phyloP scores from a whole-genome alignment of 2,797 vertebrate species.

The Sebastiscus tertius region DNA sequence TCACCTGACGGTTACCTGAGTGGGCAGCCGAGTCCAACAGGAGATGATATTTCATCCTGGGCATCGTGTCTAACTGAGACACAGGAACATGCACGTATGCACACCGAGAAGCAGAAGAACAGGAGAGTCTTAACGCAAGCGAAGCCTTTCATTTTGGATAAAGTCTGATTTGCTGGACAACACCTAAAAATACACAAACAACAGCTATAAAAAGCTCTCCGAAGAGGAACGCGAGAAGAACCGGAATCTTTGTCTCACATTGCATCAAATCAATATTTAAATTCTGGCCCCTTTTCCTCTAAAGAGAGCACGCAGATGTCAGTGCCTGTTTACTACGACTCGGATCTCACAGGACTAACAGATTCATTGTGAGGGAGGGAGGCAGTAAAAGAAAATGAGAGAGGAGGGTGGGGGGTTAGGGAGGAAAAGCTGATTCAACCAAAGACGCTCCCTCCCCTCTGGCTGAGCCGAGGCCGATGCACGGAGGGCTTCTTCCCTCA shows the following conservation, averaged over 20 bases:
- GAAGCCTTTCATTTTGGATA: neutral
- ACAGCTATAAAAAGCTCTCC: conserved; percentile 28
- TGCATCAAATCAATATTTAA: conserved; percentile 71
- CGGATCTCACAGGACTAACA: conserved; percentile 50
- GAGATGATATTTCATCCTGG: conserved; percentile 72
- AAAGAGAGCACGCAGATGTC: conserved; percentile 52
- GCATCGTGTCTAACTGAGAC: conserved; percentile 42
- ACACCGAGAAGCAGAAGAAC: neutral
- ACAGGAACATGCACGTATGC: neutral
- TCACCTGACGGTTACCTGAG: conserved; percentile 65
- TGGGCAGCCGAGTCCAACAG: conserved; percentile 41
- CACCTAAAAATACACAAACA: conserved; percentile 43
- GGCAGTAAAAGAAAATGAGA: conserved; percentile 30
- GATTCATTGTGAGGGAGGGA: conserved; percentile 39
- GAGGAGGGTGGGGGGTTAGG: neutral
- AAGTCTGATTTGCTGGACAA: conserved; percentile 9
- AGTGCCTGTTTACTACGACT: conserved; percentile 65
- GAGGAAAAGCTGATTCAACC: conserved; percentile 65
- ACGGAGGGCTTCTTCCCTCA: conserved; percentile 33
- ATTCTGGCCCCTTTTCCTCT: conserved; percentile 52
- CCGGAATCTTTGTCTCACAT: conserved; percentile 56
- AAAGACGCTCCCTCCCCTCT: conserved; percentile 42
- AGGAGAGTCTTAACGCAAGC: neutral
- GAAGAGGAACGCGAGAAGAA: conserved; percentile 13
- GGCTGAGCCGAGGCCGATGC: conserved; percentile 22